Evolutionary conservation across 2,113 vertebrate species (phyloP), one percentile per base, ranked within the genome.

Genomic region (Scomber colias): DNA sequence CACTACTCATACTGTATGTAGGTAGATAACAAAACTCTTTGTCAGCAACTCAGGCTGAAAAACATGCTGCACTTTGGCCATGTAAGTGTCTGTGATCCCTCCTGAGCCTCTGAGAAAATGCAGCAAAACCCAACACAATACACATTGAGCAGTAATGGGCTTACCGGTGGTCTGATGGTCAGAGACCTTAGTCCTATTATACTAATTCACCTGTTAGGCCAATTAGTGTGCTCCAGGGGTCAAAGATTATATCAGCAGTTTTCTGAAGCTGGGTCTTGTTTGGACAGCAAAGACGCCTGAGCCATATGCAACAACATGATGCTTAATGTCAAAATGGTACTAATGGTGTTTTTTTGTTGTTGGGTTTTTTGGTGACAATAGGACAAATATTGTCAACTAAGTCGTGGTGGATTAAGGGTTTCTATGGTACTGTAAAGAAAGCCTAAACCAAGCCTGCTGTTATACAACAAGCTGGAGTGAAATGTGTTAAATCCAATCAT

Each of bases 141-240:
- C 6, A 3, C 54, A 75, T 54, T 8, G 15, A 60, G 76, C 51
- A 50, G 24, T 86, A 87, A 89, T 62, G 71, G 62, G 77, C 69
- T 93, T 88, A 90, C 21, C 56, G 55, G 75, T 83, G 79, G 74
- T 63, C 72, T 72, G 76, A 80, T 73, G 79, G 67, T 69, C 24
- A 49, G n/a, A 71, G 66, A 48, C 72, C 7, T 81, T 81, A 90
- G 86, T 82, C 82, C 62, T 67, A 19, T 86, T 78, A 86, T 21
- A 62, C 67, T 24, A 75, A 78, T 57, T 81, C 61, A 53, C 48
- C 73, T 57, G 55, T 68, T 46, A 17, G 59, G 51, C 48, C 69
- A 69, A 48, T 69, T 10, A 77, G 62, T 12, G 15, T 17, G 3
- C 17, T 45, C 5, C 31, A 50, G 4, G 35, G 72, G 55, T 85